A percentile compares a stretch with the other conserved stretches of the same genome.
Evolutionary conservation across 1,140 invertebrate genomes (phyloP).

Genomic region (Nasonia giraulti): DNA sequence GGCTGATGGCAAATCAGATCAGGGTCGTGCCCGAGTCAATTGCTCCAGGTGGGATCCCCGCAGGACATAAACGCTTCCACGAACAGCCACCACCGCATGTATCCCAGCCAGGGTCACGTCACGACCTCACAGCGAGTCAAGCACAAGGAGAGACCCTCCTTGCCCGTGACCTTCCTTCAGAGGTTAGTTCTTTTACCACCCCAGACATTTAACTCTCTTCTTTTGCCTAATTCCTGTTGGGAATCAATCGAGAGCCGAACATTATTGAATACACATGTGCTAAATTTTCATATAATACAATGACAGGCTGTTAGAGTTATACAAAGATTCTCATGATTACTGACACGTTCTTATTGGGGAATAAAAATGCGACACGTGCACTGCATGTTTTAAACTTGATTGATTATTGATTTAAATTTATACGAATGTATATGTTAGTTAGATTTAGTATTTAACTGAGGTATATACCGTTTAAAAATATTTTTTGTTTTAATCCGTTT

Average conservation of each 20-base stretch:
- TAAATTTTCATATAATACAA: not conserved
- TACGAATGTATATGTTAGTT: not conserved
- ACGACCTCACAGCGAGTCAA: slow-evolving; percentile 74
- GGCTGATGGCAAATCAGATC: slow-evolving; percentile 78
- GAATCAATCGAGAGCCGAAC: not conserved
- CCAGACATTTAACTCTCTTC: slow-evolving; percentile 33
- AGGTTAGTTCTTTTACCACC: slow-evolving; percentile 69
- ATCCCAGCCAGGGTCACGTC: slow-evolving; percentile 67
- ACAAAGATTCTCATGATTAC: not conserved
- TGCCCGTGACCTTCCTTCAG: slow-evolving; percentile 69
- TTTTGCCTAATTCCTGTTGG: not conserved
- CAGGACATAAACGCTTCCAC: slow-evolving; percentile 69
- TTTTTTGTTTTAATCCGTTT: too few relatives aligned
- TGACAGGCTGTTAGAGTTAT: not conserved
- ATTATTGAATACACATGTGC: not conserved
- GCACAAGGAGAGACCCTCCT: slow-evolving; percentile 76
- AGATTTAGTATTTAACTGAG: too few relatives aligned
- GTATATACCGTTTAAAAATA: not conserved
- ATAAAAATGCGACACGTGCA: not conserved
- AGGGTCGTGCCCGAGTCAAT: slow-evolving; percentile 91
- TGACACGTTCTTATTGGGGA: not conserved
- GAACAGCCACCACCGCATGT: slow-evolving; percentile 69
- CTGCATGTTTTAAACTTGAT: not conserved
- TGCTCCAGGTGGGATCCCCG: slow-evolving; percentile 77
- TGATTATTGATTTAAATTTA: not conserved